phyloP scores from a whole-genome alignment of 1,140 invertebrate genomes.

The Laupala kohalensis region DNA sequence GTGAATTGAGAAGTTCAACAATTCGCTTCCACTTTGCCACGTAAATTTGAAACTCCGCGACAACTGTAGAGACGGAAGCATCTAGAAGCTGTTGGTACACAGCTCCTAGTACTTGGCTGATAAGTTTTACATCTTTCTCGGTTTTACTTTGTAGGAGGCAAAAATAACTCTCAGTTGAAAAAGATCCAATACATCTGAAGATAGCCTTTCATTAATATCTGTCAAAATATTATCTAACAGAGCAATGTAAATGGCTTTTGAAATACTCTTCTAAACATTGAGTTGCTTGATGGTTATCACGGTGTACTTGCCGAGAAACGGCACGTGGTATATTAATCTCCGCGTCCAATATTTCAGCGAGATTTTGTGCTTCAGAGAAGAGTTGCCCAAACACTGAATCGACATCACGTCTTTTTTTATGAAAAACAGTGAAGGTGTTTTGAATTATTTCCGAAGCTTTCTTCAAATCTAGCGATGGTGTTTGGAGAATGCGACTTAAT shows the following conservation, averaged over 20 bases:
- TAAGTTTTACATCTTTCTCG: constrained; percentile 2
- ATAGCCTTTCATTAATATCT: constrained; percentile 17
- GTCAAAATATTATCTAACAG: constrained; percentile 17
- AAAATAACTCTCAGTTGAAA: constrained; percentile 14
- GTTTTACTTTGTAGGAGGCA: not conserved
- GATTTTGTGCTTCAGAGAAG: constrained; percentile 11
- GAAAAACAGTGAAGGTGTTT: constrained; percentile 14
- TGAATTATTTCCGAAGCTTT: constrained; percentile 15
- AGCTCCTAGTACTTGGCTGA: constrained; percentile 9
- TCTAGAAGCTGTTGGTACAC: constrained; percentile 13
- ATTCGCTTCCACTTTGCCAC: constrained; percentile 19
- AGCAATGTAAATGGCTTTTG: constrained; percentile 15
- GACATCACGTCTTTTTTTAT: constrained; percentile 13
- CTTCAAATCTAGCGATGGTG: constrained; percentile 17
- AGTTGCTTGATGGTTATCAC: constrained; percentile 12
- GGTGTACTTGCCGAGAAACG: constrained; percentile 13
- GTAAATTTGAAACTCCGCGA: constrained; percentile 16
- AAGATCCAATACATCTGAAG: constrained; percentile 13
- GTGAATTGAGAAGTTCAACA: not conserved
- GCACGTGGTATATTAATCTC: constrained; percentile 14
- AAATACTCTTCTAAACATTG: constrained; percentile 17
- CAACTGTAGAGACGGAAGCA: constrained; percentile 10
- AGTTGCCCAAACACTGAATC: constrained; percentile 11
- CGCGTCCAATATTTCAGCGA: constrained; percentile 10
- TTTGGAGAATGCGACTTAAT: constrained; percentile 17